Evolutionary conservation across 2,888 invertebrate genomes (phyloP).

Genomic region (Marasmarcha lunaedactyla): DNA sequence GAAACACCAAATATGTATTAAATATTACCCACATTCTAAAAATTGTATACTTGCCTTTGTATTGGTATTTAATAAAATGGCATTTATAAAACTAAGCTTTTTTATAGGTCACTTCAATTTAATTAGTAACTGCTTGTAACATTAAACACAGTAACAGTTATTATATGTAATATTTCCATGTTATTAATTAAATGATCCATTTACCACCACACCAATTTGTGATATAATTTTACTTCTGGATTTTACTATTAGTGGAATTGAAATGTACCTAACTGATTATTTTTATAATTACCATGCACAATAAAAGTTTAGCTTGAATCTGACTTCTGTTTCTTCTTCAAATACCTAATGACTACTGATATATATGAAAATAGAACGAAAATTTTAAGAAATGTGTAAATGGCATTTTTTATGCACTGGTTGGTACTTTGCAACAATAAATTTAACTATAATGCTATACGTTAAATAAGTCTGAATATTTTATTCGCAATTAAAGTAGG

Average conservation of each 20-base stretch:
- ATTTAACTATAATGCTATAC: too few relatives aligned
- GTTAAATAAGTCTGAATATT: too few relatives aligned
- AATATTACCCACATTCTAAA: neutral
- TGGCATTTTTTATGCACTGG: too few relatives aligned
- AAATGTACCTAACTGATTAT: slow-evolving; percentile 27
- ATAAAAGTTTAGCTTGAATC: slow-evolving; percentile 17
- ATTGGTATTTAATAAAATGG: neutral
- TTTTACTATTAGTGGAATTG: slow-evolving; percentile 41
- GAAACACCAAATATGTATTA: neutral
- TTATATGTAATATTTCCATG: neutral
- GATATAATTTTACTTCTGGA: neutral
- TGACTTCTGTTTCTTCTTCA: too few relatives aligned
- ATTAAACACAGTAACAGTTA: neutral
- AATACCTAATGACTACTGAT: too few relatives aligned
- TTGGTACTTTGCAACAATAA: too few relatives aligned
- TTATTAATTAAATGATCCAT: too few relatives aligned
- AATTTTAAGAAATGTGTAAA: too few relatives aligned
- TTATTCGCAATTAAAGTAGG: too few relatives aligned
- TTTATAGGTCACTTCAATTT: neutral
- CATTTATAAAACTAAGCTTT: neutral
- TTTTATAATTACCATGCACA: slow-evolving; percentile 38
- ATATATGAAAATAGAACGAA: too few relatives aligned
- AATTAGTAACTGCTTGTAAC: neutral
- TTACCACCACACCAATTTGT: too few relatives aligned
- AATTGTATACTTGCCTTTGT: slow-evolving; percentile 1